Conservation (phyloP, 2,113 vertebrate species). For the Oreochromis niloticus region DNA sequence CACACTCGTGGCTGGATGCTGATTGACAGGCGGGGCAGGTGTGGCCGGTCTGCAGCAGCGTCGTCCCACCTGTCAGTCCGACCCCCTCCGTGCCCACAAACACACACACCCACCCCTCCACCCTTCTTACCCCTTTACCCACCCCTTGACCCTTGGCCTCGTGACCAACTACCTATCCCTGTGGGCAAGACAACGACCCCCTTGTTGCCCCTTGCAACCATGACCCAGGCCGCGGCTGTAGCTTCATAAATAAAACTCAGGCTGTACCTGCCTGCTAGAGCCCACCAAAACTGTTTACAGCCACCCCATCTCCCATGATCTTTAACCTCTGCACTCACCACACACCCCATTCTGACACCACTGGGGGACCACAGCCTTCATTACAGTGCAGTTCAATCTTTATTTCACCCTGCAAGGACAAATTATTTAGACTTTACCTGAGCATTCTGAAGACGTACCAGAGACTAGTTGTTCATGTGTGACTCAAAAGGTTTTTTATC, state of each 20-base stretch:
- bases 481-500: not conserved
- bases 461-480: not conserved
- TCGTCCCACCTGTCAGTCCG: constrained; percentile 73
- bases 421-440: not conserved
- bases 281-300: constrained; percentile 53
- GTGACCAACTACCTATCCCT: constrained; percentile 79
- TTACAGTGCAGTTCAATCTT: not conserved
- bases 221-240: constrained; percentile 27
- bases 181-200: constrained; percentile 38
- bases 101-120: constrained; percentile 50
- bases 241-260: constrained; percentile 60
- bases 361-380: not conserved
- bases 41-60: constrained; percentile 52
- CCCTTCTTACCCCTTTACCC: constrained; percentile 58
- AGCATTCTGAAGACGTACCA: not conserved
- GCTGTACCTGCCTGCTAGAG: constrained; percentile 29
- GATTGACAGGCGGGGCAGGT: constrained; percentile 77
- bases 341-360: not conserved
- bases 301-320: constrained; percentile 19
- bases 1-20: constrained; percentile 22
- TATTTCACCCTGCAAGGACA: not conserved
- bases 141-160: constrained; percentile 73
- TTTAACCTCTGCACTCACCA: constrained; percentile 16
- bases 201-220: constrained; percentile 35
- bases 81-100: constrained; percentile 21